Base-by-base conservation (phyloP, 2,113 vertebrate species). In the Phaethon lepturus region DNA sequence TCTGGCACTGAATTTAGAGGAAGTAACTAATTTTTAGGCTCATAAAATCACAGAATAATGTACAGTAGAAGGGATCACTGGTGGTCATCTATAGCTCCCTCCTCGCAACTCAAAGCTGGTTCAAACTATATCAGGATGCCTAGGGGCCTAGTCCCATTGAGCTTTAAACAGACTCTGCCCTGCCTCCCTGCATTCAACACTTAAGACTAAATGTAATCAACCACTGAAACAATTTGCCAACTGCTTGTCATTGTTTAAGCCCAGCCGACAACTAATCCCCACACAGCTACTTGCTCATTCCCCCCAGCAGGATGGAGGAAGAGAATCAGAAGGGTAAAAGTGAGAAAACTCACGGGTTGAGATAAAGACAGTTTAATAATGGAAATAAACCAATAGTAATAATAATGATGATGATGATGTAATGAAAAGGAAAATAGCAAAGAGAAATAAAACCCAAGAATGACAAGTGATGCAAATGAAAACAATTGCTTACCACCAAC, bases 241-340 rank as follows among this genome's bases (percentile, higher is more conserved):
- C 44, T 53, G 25, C 67, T 40, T 68, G 53, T 63, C 5, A 10
- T 64, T 44, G 49, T 73, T 60, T 56, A 66, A 66, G 35, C 63
- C 63, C 60, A 1, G 55, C 25, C 5, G 7, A 60, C 49, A 52
- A 10, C 24, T 81, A 6, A 38, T 33, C 33, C 8, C 53, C 58
- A 23, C 25, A 5, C 56, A 49, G 60, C 17, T 0, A 0, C 49
- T 64, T 0, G 0, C 53, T 68, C 12, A 4, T 13, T 17, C 10
- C 29, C 53, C 33, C 6, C 13, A 45, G 31, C 3, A 3, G 60
- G 29, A 17, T 22, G 17, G 17, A 31, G 66, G 23, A 15, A 12
- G 18, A 83, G 42, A 38, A 38, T 40, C 9, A 3, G 29, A 75
- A 85, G 12, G 3, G 31, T 55, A n/a, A 56, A 50, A 72, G 75